phyloP scores from a whole-genome alignment of 2,113 vertebrate genomes.

The Notiomystis cincta region DNA sequence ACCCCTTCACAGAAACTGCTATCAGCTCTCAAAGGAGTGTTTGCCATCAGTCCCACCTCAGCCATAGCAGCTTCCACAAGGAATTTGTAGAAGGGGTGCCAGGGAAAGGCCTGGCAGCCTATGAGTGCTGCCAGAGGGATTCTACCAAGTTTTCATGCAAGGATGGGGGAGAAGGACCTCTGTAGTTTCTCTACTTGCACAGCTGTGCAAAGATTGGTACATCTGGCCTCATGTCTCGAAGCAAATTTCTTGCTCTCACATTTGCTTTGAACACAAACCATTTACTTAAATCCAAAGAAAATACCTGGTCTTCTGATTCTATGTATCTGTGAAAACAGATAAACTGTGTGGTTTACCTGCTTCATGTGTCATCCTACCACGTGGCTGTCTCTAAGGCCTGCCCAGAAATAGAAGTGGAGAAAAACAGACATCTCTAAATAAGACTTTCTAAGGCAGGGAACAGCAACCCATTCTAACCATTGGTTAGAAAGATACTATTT shows the following conservation, averaged over 20 bases:
- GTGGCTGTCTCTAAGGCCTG: neutral
- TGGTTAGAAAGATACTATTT: conserved; percentile 37
- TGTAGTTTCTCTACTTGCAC: neutral
- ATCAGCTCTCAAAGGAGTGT: neutral
- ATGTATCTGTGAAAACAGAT: neutral
- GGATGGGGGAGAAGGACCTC: neutral
- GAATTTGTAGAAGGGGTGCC: neutral
- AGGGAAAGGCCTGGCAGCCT: neutral
- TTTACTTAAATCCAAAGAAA: neutral
- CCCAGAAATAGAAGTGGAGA: neutral
- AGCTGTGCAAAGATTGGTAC: neutral
- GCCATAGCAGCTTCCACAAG: neutral
- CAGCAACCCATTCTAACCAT: neutral
- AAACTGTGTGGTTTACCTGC: neutral
- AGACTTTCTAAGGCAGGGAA: neutral
- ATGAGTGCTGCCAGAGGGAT: rapidly evolving
- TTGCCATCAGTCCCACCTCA: neutral
- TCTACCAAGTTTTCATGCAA: neutral
- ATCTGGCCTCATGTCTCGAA: neutral
- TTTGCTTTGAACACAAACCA: neutral
- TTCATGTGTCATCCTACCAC: neutral
- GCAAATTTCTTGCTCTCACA: neutral
- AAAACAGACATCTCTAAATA: neutral
- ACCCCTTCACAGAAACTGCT: neutral
- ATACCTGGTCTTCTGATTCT: neutral